Evolutionary conservation across 2,113 vertebrate genomes (phyloP).

Genomic region (Guaruba guarouba): DNA sequence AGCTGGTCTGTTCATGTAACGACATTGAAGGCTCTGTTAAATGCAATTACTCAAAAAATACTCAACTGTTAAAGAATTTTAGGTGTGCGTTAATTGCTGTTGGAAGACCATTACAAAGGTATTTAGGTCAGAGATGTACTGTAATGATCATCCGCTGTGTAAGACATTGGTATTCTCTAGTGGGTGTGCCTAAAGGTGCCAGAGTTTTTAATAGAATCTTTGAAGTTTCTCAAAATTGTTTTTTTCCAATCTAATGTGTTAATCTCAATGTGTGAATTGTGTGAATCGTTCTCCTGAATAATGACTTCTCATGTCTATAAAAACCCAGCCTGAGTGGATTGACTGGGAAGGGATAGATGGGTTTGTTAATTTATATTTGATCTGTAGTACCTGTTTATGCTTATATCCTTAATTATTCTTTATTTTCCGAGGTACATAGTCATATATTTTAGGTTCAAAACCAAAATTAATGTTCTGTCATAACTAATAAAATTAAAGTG

Average conservation of each 20-base stretch:
- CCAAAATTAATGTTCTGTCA: not conserved
- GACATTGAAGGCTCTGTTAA: not conserved
- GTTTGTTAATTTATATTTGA: not conserved
- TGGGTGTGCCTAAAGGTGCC: conserved; percentile 1
- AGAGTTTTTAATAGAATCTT: not conserved
- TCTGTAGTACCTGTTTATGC: not conserved
- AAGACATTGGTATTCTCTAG: not conserved
- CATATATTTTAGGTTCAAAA: not conserved
- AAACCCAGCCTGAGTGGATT: not conserved
- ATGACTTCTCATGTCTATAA: not conserved
- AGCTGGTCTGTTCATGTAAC: not conserved
- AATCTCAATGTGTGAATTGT: not conserved
- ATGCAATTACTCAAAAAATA: not conserved
- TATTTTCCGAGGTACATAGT: not conserved
- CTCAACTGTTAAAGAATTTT: not conserved
- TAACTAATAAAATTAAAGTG: not conserved
- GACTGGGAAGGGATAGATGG: not conserved
- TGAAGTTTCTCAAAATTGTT: not conserved
- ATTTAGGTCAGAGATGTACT: conserved; percentile 36
- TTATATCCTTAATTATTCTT: not conserved
- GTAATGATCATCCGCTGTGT: not conserved
- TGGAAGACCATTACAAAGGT: not conserved
- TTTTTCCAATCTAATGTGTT: not conserved
- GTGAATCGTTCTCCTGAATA: not conserved
- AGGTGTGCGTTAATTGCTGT: conserved; percentile 11